Conservation (phyloP, 1,140 invertebrate species). For the Calycopis cecrops region DNA sequence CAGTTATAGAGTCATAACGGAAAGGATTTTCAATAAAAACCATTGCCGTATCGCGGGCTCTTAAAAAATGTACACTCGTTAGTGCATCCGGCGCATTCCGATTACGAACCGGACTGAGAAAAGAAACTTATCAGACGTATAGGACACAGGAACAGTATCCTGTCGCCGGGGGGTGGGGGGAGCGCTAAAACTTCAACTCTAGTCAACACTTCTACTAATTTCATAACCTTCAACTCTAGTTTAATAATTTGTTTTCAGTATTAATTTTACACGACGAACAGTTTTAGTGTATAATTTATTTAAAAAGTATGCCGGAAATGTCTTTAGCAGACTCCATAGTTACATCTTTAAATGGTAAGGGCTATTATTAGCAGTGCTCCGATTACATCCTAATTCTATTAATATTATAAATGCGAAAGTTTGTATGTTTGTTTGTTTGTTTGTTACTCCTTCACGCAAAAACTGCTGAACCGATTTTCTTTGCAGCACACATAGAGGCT, state of each 20-base stretch:
- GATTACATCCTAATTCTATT: too few species aligned
- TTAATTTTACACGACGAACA: not conserved
- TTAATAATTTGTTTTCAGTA: not conserved
- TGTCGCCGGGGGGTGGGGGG: conserved; percentile 48
- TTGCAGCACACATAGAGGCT: too few species aligned
- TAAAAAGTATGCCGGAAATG: conserved; percentile 49
- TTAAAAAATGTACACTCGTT: conserved; percentile 66
- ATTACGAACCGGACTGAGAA: conserved; percentile 55
- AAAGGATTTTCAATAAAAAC: conserved; percentile 55
- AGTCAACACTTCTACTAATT: too few species aligned
- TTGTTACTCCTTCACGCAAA: too few species aligned
- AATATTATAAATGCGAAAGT: too few species aligned
- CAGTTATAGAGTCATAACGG: conserved; percentile 39
- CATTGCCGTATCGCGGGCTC: conserved; percentile 42
- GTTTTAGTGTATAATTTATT: not conserved
- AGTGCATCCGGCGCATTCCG: conserved; percentile 70
- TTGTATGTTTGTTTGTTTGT: too few species aligned
- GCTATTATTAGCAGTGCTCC: too few species aligned
- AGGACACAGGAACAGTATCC: conserved; percentile 56
- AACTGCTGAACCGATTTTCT: too few species aligned
- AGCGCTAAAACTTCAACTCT: too few species aligned
- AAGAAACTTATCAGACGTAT: conserved; percentile 55
- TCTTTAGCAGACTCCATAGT: conserved; percentile 53
- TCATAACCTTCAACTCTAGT: too few species aligned
- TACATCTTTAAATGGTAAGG: conserved; percentile 56